phyloP scores from a whole-genome alignment of 2,113 vertebrate species.

The Cheirogaleus medius region DNA sequence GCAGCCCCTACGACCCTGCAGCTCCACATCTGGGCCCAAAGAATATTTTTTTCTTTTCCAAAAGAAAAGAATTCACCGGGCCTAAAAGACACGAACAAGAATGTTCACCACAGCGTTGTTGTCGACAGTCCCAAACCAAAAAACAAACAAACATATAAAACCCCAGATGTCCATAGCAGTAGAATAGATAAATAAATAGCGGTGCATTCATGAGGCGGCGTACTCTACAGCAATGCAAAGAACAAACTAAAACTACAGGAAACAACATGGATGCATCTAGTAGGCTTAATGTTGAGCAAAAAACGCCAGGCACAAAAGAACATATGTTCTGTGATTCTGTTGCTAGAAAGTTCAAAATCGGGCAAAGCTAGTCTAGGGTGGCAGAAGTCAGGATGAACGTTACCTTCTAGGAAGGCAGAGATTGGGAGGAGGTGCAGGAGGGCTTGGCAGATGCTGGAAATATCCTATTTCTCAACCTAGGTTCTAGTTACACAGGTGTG shows the following conservation, averaged over 20 bases:
- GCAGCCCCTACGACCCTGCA: background rate
- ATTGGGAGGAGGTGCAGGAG: background rate
- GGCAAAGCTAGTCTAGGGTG: background rate
- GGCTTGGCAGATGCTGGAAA: background rate
- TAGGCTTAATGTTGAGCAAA: background rate
- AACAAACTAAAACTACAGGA: background rate
- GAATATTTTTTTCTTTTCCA: background rate
- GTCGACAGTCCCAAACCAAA: background rate
- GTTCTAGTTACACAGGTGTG: background rate
- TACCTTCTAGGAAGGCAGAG: background rate
- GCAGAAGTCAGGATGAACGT: background rate
- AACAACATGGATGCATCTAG: background rate
- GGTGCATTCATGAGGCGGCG: accelerated
- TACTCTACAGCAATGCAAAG: background rate
- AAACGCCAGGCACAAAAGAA: background rate
- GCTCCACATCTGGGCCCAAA: background rate
- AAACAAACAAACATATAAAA: background rate
- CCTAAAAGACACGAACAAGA: background rate
- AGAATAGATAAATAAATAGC: background rate
- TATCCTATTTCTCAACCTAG: background rate
- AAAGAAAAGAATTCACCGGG: background rate
- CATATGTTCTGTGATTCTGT: background rate
- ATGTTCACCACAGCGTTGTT: background rate
- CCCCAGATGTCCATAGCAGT: background rate
- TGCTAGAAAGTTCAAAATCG: background rate